Percentiles rank a stretch among this genome's conserved stretches.
phyloP scores from a whole-genome alignment of 1,140 invertebrate genomes.

The Brachionus sp. region DNA sequence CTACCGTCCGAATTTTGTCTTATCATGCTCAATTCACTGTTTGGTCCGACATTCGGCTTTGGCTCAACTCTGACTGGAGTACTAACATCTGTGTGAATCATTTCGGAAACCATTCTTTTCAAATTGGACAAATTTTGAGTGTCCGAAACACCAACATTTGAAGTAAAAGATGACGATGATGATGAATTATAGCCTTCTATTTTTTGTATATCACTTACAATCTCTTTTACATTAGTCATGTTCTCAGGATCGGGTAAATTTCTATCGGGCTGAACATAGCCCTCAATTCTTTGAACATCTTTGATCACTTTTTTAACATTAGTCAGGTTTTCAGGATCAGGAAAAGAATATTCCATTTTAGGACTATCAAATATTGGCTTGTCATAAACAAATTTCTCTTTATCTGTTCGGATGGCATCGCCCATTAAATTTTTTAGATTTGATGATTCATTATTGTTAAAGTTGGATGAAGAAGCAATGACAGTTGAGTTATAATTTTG shows the following conservation, averaged over 20 bases:
- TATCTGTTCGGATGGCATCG: neutral
- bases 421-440: conserved; percentile 19
- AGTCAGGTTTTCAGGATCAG: neutral
- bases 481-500: neutral
- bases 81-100: conserved; percentile 33
- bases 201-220: neutral
- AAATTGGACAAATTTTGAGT: neutral
- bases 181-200: neutral
- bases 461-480: neutral
- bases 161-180: neutral
- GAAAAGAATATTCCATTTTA: neutral
- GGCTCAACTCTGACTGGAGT: neutral
- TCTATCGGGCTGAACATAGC: neutral
- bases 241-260: neutral
- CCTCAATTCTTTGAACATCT: conserved; percentile 12
- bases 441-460: neutral
- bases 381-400: neutral
- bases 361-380: neutral
- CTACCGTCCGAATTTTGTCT: conserved; percentile 24
- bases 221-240: neutral
- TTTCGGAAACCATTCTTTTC: conserved; percentile 26
- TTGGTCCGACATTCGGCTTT: neutral
- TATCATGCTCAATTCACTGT: neutral
- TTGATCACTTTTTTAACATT: conserved; percentile 1
- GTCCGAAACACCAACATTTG: neutral